Conservation (phyloP, 2,797 vertebrate genomes). For the Sebastes umbrosus region DNA sequence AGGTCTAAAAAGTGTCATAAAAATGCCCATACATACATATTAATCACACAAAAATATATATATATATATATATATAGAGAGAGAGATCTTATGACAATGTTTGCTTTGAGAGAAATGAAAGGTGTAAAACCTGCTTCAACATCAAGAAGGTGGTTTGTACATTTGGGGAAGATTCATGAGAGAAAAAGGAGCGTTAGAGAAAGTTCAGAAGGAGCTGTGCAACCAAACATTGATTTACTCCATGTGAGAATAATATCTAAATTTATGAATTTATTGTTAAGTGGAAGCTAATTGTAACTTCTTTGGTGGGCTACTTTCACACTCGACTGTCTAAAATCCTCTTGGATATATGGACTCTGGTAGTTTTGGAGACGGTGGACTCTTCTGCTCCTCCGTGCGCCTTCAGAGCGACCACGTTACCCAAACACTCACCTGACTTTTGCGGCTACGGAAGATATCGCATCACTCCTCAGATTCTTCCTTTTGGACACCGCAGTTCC, state of each 20-base stretch:
- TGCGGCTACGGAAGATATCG: slow-evolving; percentile 93
- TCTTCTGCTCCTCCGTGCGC: neutral
- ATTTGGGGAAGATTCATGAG: neutral
- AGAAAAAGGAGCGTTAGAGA: too few species aligned
- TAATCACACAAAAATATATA: neutral
- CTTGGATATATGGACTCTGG: neutral
- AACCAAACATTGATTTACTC: neutral
- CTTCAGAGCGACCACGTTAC: neutral
- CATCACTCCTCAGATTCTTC: slow-evolving; percentile 91
- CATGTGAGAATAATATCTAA: neutral
- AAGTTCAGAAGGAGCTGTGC: too few species aligned
- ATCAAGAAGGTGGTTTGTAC: too few species aligned
- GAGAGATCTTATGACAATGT: neutral
- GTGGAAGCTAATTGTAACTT: neutral
- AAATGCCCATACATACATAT: too few species aligned
- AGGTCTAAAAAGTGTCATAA: too few species aligned
- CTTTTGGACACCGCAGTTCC: slow-evolving; percentile 95
- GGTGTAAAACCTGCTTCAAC: too few species aligned
- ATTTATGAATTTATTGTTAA: neutral
- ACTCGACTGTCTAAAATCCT: neutral
- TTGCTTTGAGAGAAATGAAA: neutral
- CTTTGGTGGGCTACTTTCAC: too few species aligned
- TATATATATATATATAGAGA: too few species aligned
- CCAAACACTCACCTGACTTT: slow-evolving; percentile 92
- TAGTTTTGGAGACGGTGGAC: too few species aligned